Evolutionary conservation across 23 tunicate genomes (phyloP), one percentile per base, ranked within the genome.

Genomic region (Ascidia mentula): DNA sequence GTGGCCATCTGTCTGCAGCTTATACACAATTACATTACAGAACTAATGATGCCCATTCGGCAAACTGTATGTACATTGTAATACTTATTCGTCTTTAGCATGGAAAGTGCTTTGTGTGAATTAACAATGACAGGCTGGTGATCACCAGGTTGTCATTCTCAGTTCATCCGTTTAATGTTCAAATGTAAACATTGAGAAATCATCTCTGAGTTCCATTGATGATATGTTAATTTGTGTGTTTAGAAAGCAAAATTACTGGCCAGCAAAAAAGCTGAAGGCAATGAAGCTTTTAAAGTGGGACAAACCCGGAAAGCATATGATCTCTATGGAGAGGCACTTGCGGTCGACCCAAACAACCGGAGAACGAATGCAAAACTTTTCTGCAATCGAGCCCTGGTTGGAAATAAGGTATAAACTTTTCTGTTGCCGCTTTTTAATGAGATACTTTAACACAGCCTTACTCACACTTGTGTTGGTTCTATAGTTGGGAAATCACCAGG

Each of bases 241-340:
- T 79, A 90, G 90, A 90, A 85, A 90, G 89, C 89, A 26, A 90
- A 90, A 45, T 39, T 76, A 13, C 74, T 90, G 76, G 90, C 96
- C 17, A 71, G 75, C 18, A 90, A 90, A 42, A 90, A 90, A 77
- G 84, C 82, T 39, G 96, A 90, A 77, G 96, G 96, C 20, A 90
- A 90, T 59, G 90, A 85, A 53, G 90, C 90, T 0, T 90, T 82
- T 69, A 90, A 90, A 36, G 45, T 37, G 5, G 60, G 85, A 13
- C 79, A 85, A 18, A 46, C 77, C 12, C 77, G 72, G 59, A 78
- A 86, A 39, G 96, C 96, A 1, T 90, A 75, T 34, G 87, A 90
- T 18, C 34, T 86, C 6, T 90, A 90, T 46, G 32, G 82, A 20
- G 90, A 90, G 45, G 96, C 96, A 2, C 85, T 90, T 8, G 76